Evolutionary conservation across 2,888 invertebrate species (phyloP).

Genomic region (Campoletis raptor): DNA sequence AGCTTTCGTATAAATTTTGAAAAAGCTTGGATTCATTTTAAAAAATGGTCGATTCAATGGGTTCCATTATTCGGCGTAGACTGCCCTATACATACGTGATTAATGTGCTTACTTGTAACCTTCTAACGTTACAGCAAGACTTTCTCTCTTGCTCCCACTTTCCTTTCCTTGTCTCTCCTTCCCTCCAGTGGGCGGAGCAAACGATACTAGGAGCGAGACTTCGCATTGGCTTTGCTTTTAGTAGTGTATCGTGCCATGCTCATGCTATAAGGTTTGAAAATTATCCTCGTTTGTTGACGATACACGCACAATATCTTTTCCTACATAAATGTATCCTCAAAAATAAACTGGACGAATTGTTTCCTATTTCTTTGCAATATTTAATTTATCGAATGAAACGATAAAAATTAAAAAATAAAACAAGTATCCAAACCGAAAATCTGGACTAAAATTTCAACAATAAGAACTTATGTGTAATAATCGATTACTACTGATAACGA

Average conservation of each 20-base stretch:
- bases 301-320: not conserved
- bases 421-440: not conserved
- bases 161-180: conserved; percentile 27
- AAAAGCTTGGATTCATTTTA: not conserved
- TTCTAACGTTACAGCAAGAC: conserved; percentile 2
- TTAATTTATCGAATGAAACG: not conserved
- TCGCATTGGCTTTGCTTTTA: conserved; percentile 76
- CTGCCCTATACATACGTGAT: not conserved
- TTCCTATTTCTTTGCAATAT: not conserved
- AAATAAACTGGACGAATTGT: not conserved
- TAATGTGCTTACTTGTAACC: not conserved
- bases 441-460: not conserved
- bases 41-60: not conserved
- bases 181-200: conserved; percentile 76
- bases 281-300: conserved; percentile 62
- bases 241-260: conserved; percentile 77
- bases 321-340: not conserved
- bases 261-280: conserved; percentile 65
- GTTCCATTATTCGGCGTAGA: not conserved
- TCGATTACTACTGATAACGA: not conserved
- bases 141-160: conserved; percentile 19
- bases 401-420: not conserved
- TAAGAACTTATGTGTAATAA: not conserved
- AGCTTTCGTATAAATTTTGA: not conserved
- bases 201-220: conserved; percentile 62